Percentiles rank a stretch among this genome's conserved stretches.
phyloP scores from a whole-genome alignment of 37 sponge, comb jelly and placozoan species.

The Halisarca cf. caerulea region DNA sequence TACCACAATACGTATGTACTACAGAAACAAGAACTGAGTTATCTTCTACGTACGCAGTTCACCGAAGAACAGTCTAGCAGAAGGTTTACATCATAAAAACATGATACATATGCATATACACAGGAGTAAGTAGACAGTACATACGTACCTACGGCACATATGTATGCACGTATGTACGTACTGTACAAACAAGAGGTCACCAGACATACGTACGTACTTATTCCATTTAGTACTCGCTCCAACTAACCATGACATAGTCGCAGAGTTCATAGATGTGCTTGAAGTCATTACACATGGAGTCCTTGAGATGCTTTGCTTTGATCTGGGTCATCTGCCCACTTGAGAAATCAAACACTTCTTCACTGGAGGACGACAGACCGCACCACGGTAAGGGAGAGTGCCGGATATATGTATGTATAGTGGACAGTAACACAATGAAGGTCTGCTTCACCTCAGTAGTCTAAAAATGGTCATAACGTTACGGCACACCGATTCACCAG shows the following conservation, averaged over 20 bases:
- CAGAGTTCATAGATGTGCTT: constrained; percentile 93
- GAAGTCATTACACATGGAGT: constrained; percentile 97
- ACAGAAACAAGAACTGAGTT: no score
- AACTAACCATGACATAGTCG: constrained; percentile 84
- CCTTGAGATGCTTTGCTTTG: constrained; percentile 96
- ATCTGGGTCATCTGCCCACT: constrained; percentile 97
- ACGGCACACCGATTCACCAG: constrained; percentile 90
- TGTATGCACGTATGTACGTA: background rate
- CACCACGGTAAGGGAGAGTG: no score
- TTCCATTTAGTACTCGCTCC: no score
- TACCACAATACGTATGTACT: no score
- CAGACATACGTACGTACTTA: background rate
- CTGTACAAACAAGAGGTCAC: background rate
- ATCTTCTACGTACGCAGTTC: no score
- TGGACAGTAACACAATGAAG: no score
- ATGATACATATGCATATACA: background rate
- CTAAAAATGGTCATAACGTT: constrained; percentile 97
- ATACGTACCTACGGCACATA: no score
- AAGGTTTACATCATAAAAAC: no score
- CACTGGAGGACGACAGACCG: constrained; percentile 66
- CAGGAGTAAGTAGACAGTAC: background rate
- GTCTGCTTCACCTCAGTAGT: constrained; percentile 90
- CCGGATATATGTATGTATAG: no score
- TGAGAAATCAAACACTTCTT: constrained; percentile 99
- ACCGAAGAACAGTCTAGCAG: no score